Evolutionary conservation across 2,797 vertebrate species (phyloP).

Genomic region (Labeo calbasu): DNA sequence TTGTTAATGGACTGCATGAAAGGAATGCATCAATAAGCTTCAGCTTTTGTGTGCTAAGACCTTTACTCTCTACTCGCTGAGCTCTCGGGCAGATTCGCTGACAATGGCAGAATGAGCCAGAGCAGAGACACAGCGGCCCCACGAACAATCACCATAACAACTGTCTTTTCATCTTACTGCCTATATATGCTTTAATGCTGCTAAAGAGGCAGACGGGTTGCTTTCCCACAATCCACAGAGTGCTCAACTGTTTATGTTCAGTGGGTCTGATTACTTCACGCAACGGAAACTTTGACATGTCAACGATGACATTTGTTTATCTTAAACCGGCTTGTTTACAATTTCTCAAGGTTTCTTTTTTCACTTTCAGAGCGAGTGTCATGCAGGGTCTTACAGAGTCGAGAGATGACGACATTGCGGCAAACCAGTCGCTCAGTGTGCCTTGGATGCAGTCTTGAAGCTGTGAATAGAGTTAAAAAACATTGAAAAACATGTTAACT

Average conservation of each 20-base stretch:
- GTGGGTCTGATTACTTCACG: background rate
- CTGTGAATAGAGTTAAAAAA: slow-evolving; percentile 72
- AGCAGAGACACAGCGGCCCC: slow-evolving; percentile 45
- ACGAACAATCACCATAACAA: slow-evolving; percentile 76
- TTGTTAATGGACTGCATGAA: slow-evolving; percentile 41
- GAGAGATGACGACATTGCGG: slow-evolving; percentile 72
- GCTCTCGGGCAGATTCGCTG: slow-evolving; percentile 65
- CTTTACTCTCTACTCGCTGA: slow-evolving; percentile 51
- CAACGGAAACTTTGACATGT: background rate
- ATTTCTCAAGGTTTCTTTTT: background rate
- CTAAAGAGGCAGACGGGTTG: slow-evolving; percentile 56
- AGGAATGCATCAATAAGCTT: slow-evolving; percentile 58
- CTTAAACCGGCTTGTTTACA: background rate
- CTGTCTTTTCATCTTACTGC: slow-evolving; percentile 65
- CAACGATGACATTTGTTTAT: slow-evolving; percentile 3
- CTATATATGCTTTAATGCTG: slow-evolving; percentile 65
- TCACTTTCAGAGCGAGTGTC: background rate
- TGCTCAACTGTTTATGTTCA: slow-evolving; percentile 24
- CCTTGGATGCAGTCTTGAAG: slow-evolving; percentile 95
- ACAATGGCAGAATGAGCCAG: slow-evolving; percentile 61
- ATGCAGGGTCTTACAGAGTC: slow-evolving; percentile 74
- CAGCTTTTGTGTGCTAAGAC: slow-evolving; percentile 50
- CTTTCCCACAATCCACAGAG: slow-evolving; percentile 54
- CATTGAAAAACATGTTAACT: background rate
- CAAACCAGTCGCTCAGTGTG: slow-evolving; percentile 90